Base-by-base conservation (phyloP, 92 coral and sea anemone genomes). In the Paragorgia papillata region DNA sequence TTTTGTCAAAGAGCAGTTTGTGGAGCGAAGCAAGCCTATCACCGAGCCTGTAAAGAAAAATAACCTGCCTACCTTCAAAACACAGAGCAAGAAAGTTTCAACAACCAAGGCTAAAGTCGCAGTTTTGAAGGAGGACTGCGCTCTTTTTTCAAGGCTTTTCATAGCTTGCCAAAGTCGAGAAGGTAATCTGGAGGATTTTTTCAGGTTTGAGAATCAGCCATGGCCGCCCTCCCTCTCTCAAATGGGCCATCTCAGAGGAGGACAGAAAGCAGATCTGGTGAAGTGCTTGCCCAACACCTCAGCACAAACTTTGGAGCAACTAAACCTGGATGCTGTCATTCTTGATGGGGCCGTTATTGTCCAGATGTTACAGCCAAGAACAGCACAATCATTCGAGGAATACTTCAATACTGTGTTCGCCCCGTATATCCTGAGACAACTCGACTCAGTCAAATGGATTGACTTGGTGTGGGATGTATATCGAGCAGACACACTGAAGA, bases 311-410 rank as follows among this genome's bases (percentile, higher is more conserved):
- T n/a, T n/a, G n/a, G n/a, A n/a, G n/a, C n/a, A n/a, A n/a, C n/a
- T n/a, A n/a, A n/a, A n/a, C n/a, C n/a, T n/a, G n/a, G n/a, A n/a
- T n/a, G n/a, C n/a, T n/a, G n/a, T n/a, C 67, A 50, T 78, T 69
- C 81, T 88, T 20, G 87, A 88, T 69, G 87, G 87, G 10, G 86
- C 84, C 2, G 90, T 89, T 4, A 40, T 80, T 53, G 79, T 90
- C 10, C 96, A 85, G 66, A 82, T 85, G 88, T 28, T 85, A 7
- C 30, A 0, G 78, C 85, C 1, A n/a, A 46, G 65, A 83, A 86
- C 88, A 12, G 86, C 73, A 22, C 83, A 34, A 2, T 81, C 91
- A 0, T 84, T 87, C 68, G 82, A 81, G 5, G 89, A 55, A 74
- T 87, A 90, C 27, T 65, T 27, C 29, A 9, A 66, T 14, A 21